Conservation (phyloP, 2,888 invertebrate species). For the Junonia oenone region DNA sequence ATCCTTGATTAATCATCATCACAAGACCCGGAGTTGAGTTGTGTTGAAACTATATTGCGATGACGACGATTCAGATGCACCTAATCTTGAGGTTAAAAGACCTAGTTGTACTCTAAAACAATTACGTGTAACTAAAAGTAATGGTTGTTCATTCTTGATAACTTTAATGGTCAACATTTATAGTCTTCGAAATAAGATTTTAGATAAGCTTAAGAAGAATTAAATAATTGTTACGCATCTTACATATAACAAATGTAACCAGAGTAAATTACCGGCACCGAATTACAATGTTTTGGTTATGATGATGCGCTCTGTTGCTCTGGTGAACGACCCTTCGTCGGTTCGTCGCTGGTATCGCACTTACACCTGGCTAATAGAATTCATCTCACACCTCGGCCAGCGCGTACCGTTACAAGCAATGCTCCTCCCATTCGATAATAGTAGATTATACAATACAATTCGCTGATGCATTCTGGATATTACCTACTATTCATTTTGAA, state of each 20-base stretch:
- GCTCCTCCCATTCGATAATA: slow-evolving; percentile 54
- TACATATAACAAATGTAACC: background rate
- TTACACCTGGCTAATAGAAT: slow-evolving; percentile 56
- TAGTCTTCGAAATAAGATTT: no score
- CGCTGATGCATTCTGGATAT: slow-evolving; percentile 24
- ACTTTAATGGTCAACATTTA: no score
- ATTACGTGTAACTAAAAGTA: background rate
- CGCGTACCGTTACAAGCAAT: slow-evolving; percentile 65
- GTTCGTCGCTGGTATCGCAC: slow-evolving; percentile 31
- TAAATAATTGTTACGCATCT: background rate
- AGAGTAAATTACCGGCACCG: background rate
- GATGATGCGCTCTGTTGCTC: slow-evolving; percentile 19
- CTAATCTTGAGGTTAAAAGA: background rate
- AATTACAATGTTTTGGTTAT: background rate
- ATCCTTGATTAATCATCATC: slow-evolving; percentile 48
- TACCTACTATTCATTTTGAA: no score
- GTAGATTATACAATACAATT: slow-evolving; percentile 52
- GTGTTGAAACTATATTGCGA: background rate
- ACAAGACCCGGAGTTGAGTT: slow-evolving; percentile 19
- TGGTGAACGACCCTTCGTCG: slow-evolving; percentile 43
- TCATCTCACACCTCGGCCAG: slow-evolving; percentile 58
- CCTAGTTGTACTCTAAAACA: background rate
- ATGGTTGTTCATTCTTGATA: background rate
- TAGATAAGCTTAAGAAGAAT: slow-evolving; percentile 19
- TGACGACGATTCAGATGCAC: background rate